These are phyloP conservation scores for Erythrolamprus reginae DNA, from an alignment of 2,113 vertebrate species.

Conservation along the genomic window DNA sequence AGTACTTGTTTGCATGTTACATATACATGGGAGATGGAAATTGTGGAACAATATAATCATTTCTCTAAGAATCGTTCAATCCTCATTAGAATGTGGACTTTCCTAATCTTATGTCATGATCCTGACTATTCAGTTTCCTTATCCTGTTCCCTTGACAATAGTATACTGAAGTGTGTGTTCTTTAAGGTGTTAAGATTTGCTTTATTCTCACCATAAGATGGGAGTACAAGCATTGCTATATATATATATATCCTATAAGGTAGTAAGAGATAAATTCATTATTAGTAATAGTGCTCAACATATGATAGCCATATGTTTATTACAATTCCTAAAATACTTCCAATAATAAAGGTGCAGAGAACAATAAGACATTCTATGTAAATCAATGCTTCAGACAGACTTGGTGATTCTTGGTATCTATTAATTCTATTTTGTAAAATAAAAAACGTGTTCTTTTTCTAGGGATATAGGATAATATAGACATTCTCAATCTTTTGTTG, in stretches of 20 bases:
- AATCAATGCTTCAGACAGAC: not conserved
- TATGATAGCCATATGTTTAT: not conserved
- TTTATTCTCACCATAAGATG: constrained; percentile 39
- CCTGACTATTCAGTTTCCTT: not conserved
- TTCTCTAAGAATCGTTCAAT: not conserved
- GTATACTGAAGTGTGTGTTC: not conserved
- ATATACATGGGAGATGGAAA: not conserved
- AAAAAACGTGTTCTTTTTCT: not conserved
- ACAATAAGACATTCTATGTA: not conserved
- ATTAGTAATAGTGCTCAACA: not conserved
- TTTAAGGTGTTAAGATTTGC: not conserved
- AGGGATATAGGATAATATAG: not conserved
- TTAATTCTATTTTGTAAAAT: not conserved
- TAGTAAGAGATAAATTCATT: not conserved
- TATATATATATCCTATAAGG: not conserved
- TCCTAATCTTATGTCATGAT: not conserved
- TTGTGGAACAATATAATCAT: not conserved
- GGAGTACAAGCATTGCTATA: constrained; percentile 29
- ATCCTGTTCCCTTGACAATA: not conserved
- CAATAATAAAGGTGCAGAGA: not conserved
- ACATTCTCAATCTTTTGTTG: not conserved
- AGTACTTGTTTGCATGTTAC: not conserved
- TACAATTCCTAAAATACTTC: not conserved
- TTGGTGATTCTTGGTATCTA: not conserved
- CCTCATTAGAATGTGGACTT: not conserved